Percentiles rank a stretch among this genome's conserved stretches.
phyloP scores from a whole-genome alignment of 2,888 invertebrate genomes.

The Homarus gammarus region DNA sequence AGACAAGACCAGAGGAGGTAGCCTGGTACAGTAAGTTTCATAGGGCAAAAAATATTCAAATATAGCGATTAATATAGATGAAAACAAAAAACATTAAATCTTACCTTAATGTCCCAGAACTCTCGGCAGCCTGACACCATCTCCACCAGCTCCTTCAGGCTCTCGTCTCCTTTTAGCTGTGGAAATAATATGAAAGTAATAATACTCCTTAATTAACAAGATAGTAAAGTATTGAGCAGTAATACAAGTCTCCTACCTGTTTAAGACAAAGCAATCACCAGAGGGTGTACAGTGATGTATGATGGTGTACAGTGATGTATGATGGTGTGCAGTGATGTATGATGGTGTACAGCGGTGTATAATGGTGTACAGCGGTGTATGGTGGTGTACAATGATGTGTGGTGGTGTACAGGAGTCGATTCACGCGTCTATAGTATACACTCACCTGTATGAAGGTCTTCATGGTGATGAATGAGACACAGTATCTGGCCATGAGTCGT shows the following conservation, averaged over 20 bases:
- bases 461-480: constrained; percentile 86
- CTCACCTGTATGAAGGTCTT: constrained; percentile 84
- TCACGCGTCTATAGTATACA: background rate
- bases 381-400: too few species aligned
- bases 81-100: background rate
- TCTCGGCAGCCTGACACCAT: constrained; percentile 79
- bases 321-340: too few species aligned
- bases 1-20: too few species aligned
- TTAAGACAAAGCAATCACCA: background rate
- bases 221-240: too few species aligned
- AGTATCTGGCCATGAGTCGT: constrained; percentile 86
- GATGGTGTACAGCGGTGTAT: too few species aligned
- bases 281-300: background rate
- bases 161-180: constrained; percentile 78
- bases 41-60: too few species aligned
- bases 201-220: background rate
- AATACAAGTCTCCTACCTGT: background rate
- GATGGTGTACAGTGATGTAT: too few species aligned
- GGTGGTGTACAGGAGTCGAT: background rate
- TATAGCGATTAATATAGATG: too few species aligned
- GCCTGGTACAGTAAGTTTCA: too few species aligned
- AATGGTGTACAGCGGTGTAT: too few species aligned
- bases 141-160: constrained; percentile 78
- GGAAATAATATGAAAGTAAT: constrained; percentile 30
- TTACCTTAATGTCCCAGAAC: constrained; percentile 78